Base-by-base conservation (phyloP, 2,113 vertebrate genomes). In the Elaphurus davidianus region DNA sequence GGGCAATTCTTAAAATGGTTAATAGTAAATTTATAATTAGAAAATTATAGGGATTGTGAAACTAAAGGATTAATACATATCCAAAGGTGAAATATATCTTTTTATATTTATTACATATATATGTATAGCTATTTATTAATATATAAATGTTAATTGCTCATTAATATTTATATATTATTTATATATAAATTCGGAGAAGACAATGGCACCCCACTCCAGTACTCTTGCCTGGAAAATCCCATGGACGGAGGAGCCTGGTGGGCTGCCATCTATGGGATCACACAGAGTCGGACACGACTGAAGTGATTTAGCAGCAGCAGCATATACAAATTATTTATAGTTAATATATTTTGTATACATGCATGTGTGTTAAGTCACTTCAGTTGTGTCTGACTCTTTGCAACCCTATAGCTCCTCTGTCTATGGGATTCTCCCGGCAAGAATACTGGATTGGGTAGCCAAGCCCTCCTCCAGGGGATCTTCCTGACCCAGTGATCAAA, bases 361-460 rank as follows among this genome's bases (percentile, higher is more conserved):
- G 64, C 7, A 19, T 67, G 7, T 67, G 16, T 67, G 17, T 33
- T 67, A 17, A n/a, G 33, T n/a, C 64, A 67, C 7, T 10, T 67
- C 8, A n/a, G 30, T 67, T 30, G 13, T 67, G 64, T 67, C 16
- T n/a, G 33, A 67, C 4, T 67, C 7, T 67, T 9, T 33, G 64
- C 60, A n/a, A 60, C 33, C 33, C 16, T 67, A 67, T 67, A 67
- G 64, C 1, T 36, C 33, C 64, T 36, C 64, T 67, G 64, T 67
- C 33, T n/a, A 19, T 67, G 7, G 30, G 64, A n/a, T 10, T 36
- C 2, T 67, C 16, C 33, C 0, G 0, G 16, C 64, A 67, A 67
- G 64, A 36, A n/a, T 19, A 67, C 16, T n/a, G 33, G 33, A 19
- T 17, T 67, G 33, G 3, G 64, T n/a, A n/a, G 64, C 64, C 33